These are phyloP conservation scores for Seladonia tumulorum DNA, from an alignment of 2,888 invertebrate species.

Conservation along the genomic window DNA sequence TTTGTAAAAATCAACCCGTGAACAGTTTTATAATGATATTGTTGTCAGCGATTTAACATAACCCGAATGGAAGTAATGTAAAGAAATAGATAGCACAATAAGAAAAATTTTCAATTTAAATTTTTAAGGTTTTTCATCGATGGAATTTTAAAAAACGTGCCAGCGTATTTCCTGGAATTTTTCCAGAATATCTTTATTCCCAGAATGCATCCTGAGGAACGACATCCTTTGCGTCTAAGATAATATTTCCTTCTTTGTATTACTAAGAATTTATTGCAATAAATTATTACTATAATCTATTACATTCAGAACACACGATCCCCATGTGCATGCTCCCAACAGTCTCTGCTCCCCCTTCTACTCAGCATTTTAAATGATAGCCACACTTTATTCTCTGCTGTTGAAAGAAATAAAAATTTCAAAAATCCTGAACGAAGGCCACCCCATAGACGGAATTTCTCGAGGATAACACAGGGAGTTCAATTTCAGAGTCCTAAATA, in stretches of 20 bases:
- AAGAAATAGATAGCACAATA: too few relatives aligned
- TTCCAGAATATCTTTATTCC: not conserved
- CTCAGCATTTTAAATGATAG: conserved; percentile 9
- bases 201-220: not conserved
- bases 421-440: not conserved
- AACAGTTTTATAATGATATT: too few relatives aligned
- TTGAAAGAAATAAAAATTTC: conserved; percentile 19
- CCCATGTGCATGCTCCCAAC: conserved; percentile 11
- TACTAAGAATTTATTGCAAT: conserved; percentile 9
- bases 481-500: not conserved
- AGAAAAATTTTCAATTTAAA: too few relatives aligned
- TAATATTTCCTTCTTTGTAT: conserved; percentile 9
- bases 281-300: conserved; percentile 18
- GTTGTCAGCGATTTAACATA: too few relatives aligned
- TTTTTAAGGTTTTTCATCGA: not conserved
- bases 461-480: not conserved
- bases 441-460: not conserved
- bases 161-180: not conserved
- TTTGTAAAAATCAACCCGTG: too few relatives aligned
- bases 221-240: not conserved
- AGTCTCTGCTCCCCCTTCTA: not conserved
- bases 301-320: conserved; percentile 5
- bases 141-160: not conserved
- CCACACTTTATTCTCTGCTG: conserved; percentile 13
- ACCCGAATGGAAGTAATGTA: too few relatives aligned